Percentiles rank a stretch among this genome's conserved stretches.
Evolutionary conservation across 2,113 vertebrate genomes (phyloP).

Genomic region (Phylloscopus trochiloides): DNA sequence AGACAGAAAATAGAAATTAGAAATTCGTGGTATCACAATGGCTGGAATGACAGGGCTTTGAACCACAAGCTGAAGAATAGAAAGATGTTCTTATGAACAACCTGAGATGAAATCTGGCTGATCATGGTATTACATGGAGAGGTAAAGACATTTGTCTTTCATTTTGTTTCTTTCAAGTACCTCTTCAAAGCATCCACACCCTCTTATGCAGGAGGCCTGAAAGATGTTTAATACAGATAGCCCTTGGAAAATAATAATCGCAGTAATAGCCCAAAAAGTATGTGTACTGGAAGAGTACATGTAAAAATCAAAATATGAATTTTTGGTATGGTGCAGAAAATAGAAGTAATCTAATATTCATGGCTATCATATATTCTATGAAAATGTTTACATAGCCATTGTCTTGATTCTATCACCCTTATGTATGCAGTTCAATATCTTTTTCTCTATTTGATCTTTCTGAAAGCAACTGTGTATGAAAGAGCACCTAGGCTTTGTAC

Average conservation of each 20-base stretch:
- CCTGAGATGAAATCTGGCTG: not conserved
- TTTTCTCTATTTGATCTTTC: not conserved
- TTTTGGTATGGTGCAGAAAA: not conserved
- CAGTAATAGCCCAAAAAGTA: not conserved
- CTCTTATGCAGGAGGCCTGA: not conserved
- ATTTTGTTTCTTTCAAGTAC: not conserved
- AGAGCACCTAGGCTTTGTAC: not conserved
- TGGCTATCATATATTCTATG: not conserved
- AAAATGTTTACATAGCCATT: not conserved
- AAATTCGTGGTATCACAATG: not conserved
- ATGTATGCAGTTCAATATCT: not conserved
- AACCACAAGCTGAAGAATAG: not conserved
- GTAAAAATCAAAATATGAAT: not conserved
- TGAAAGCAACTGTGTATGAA: not conserved
- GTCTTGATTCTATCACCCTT: not conserved
- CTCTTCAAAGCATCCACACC: not conserved
- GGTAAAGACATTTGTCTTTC: not conserved
- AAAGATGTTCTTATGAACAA: not conserved
- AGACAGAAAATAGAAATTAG: not conserved
- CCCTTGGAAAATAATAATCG: not conserved
- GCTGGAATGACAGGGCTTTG: not conserved
- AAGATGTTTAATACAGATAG: not conserved
- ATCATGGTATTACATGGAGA: not conserved
- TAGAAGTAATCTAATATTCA: not conserved
- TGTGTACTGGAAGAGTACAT: not conserved